These are phyloP conservation scores for Tragelaphus imberbis DNA, from an alignment of 2,113 vertebrate genomes.

Conservation along the genomic window DNA sequence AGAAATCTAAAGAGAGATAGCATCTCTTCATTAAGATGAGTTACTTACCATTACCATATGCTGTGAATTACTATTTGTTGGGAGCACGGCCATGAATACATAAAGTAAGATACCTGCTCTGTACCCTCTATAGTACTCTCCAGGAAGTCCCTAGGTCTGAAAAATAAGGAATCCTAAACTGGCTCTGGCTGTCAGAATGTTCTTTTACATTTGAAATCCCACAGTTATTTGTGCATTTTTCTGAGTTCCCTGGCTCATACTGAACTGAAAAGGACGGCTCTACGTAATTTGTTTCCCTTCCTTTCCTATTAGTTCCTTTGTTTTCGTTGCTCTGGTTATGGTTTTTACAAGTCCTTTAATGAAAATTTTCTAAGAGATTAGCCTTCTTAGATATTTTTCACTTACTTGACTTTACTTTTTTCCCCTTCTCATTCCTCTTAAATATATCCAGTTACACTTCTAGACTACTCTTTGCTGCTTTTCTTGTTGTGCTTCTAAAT, in stretches of 20 bases:
- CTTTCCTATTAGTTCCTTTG: neutral
- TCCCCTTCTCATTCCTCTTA: neutral
- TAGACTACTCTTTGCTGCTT: neutral
- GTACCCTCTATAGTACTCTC: neutral
- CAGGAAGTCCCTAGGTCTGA: neutral
- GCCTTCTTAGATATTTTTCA: neutral
- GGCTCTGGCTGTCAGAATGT: neutral
- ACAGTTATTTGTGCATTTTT: neutral
- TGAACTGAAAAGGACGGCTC: neutral
- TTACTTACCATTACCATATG: neutral
- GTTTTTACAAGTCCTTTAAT: neutral
- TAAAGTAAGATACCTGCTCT: neutral
- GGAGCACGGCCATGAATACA: neutral
- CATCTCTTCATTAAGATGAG: neutral
- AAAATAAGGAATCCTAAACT: neutral
- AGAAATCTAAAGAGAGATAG: neutral
- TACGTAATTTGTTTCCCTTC: neutral
- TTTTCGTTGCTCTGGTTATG: neutral
- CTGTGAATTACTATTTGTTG: neutral
- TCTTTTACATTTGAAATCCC: neutral
- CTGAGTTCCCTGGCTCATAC: neutral
- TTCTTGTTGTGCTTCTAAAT: slow-evolving; percentile 15
- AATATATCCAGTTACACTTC: neutral
- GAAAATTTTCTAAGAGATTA: neutral
- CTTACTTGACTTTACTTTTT: neutral